phyloP scores from a whole-genome alignment of 2,113 vertebrate species.

The Agapornis roseicollis region DNA sequence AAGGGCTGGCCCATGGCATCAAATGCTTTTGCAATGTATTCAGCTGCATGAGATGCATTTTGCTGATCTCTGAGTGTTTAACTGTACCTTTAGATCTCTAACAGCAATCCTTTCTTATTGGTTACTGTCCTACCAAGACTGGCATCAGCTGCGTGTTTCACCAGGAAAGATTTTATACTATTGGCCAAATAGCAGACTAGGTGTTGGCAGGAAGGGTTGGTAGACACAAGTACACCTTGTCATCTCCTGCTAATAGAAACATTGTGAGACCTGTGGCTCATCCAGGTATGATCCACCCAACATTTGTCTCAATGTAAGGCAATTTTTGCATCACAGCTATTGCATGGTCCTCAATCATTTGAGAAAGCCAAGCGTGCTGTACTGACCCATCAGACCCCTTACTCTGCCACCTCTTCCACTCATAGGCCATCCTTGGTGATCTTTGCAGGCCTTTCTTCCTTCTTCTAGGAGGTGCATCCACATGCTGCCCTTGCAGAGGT shows the following conservation, averaged over 20 bases:
- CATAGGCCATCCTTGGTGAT: accelerated
- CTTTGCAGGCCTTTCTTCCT: not conserved
- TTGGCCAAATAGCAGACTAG: not conserved
- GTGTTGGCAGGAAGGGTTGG: not conserved
- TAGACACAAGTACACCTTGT: not conserved
- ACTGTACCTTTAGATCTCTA: not conserved
- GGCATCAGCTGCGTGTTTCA: not conserved
- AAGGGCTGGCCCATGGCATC: not conserved
- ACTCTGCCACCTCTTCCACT: not conserved
- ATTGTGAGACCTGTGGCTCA: not conserved
- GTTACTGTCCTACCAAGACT: not conserved
- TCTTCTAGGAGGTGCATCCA: not conserved
- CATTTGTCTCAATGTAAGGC: not conserved
- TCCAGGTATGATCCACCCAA: not conserved
- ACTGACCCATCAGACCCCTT: accelerated
- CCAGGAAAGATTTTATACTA: not conserved
- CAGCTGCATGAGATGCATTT: not conserved
- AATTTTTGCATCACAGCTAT: not conserved
- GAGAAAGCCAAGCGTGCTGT: not conserved
- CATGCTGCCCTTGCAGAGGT: accelerated
- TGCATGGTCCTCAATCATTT: not conserved
- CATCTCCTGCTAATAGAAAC: not conserved
- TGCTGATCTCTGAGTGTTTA: not conserved
- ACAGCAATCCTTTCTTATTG: not conserved
- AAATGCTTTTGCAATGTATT: not conserved